Evolutionary conservation across 1,140 invertebrate genomes (phyloP).

Genomic region (Drosophila orosa): DNA sequence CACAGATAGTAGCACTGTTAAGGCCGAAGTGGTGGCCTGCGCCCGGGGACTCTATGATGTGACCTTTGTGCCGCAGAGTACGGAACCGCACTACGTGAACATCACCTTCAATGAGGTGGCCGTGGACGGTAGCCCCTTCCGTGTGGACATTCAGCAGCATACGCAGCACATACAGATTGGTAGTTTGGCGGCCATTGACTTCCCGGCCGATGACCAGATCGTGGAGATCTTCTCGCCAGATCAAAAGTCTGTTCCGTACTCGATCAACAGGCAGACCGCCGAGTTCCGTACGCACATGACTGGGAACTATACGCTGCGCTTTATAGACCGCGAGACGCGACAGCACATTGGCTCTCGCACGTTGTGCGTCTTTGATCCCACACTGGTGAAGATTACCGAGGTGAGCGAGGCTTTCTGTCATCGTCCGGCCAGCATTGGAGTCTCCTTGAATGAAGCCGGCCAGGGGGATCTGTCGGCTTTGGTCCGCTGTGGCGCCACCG

Average conservation of each 20-base stretch:
- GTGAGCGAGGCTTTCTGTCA: conserved; percentile 92
- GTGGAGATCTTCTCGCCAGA: conserved; percentile 86
- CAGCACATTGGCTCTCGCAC: conserved; percentile 85
- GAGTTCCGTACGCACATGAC: conserved; percentile 86
- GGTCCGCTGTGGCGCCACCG: conserved; percentile 91
- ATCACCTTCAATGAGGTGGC: conserved; percentile 98
- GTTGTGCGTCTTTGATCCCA: conserved; percentile 94
- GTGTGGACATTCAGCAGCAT: conserved; percentile 96
- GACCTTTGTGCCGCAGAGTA: conserved; percentile 96
- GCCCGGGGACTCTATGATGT: conserved; percentile 97
- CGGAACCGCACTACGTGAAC: conserved; percentile 96
- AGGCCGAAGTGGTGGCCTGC: conserved; percentile 94
- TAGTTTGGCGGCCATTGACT: conserved; percentile 86
- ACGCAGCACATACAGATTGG: conserved; percentile 87
- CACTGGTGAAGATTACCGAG: conserved; percentile 91
- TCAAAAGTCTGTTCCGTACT: conserved; percentile 85
- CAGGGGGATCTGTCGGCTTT: conserved; percentile 91
- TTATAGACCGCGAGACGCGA: conserved; percentile 81
- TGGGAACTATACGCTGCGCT: conserved; percentile 85
- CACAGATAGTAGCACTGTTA: conserved; percentile 93
- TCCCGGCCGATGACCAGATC: conserved; percentile 86
- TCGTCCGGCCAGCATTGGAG: conserved; percentile 90
- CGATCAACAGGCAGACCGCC: conserved; percentile 85
- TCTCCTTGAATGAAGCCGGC: conserved; percentile 90
- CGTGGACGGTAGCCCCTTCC: conserved; percentile 96